phyloP scores from a whole-genome alignment of 2,888 invertebrate species.

The Stenotaenia linearis region DNA sequence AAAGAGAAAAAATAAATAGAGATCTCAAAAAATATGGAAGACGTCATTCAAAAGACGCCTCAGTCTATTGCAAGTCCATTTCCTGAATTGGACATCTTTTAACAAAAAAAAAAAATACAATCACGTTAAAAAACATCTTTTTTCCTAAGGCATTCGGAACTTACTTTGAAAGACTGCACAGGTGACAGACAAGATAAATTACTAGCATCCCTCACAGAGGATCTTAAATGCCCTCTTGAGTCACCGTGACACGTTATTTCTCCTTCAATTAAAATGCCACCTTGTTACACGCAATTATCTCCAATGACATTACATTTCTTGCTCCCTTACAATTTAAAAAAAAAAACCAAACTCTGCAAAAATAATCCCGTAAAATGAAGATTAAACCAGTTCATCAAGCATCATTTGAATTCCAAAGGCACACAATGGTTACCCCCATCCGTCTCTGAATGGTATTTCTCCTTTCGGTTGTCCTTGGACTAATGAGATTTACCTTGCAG shows the following conservation, averaged over 20 bases:
- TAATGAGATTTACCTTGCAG: not conserved
- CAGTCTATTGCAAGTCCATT: too few species aligned
- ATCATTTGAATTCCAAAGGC: not conserved
- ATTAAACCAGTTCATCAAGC: too few species aligned
- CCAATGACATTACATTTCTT: not conserved
- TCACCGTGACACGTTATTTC: not conserved
- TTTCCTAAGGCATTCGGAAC: not conserved
- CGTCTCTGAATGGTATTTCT: not conserved
- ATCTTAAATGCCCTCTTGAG: constrained; percentile 7
- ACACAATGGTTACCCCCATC: not conserved
- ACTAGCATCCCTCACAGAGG: not conserved
- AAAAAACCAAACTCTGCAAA: not conserved
- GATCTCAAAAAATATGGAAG: too few species aligned
- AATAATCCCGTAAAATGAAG: not conserved
- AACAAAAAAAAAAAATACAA: too few species aligned
- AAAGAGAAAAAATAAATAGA: not conserved
- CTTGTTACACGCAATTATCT: not conserved
- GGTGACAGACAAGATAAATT: not conserved
- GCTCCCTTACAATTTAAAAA: not conserved
- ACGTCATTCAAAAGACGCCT: too few species aligned
- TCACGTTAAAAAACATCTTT: too few species aligned
- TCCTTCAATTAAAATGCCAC: not conserved
- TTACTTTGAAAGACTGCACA: not conserved
- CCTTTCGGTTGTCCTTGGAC: not conserved
- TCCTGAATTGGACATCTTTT: too few species aligned